A percentile compares a stretch with the other conserved stretches of the same genome.
phyloP scores from a whole-genome alignment of 2,888 invertebrate genomes.

The Lypha dubia region DNA sequence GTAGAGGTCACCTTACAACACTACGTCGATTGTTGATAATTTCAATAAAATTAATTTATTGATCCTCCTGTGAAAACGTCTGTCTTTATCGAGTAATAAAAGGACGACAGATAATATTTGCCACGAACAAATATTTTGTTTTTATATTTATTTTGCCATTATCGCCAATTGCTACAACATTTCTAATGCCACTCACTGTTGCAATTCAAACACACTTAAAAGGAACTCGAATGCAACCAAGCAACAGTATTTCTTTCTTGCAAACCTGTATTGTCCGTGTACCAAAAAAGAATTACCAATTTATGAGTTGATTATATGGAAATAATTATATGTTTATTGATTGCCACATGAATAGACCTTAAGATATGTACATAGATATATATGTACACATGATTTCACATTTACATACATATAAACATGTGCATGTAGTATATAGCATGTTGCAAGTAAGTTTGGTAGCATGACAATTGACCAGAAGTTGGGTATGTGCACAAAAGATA shows the following conservation, averaged over 20 bases:
- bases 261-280: neutral
- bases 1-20: too few species aligned
- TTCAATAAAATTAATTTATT: too few species aligned
- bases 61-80: too few species aligned
- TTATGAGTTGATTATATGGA: constrained; percentile 58
- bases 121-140: too few species aligned
- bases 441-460: neutral
- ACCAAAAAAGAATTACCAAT: constrained; percentile 1
- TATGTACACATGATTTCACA: constrained; percentile 1
- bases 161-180: too few species aligned
- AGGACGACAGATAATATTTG: too few species aligned
- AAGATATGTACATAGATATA: constrained; percentile 4
- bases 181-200: neutral
- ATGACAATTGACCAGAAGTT: neutral
- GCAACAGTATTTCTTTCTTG: neutral
- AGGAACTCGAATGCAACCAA: neutral
- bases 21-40: too few species aligned
- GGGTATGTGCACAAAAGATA: constrained; percentile 38
- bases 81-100: too few species aligned
- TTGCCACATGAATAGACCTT: constrained; percentile 58
- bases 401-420: neutral
- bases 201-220: neutral
- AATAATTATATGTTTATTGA: constrained; percentile 62
- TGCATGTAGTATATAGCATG: constrained; percentile 8
- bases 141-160: too few species aligned